These are phyloP conservation scores for Triplophysa yarkandensis DNA, from an alignment of 2,797 vertebrate species.

Conservation along the genomic window DNA sequence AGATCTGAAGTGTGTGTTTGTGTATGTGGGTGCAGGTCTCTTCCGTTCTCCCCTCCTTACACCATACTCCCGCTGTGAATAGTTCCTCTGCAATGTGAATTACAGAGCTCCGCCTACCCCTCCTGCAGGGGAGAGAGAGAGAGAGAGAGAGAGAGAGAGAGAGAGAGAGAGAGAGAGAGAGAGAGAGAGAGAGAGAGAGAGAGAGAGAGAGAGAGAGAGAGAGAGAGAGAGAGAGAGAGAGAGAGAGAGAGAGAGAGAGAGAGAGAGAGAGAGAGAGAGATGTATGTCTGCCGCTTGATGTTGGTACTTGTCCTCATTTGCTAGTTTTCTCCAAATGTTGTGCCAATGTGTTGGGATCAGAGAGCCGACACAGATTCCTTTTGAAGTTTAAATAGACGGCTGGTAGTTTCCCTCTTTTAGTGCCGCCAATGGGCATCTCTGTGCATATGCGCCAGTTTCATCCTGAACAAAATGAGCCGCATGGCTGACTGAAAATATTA, in stretches of 20 bases:
- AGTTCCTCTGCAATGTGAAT: conserved; percentile 41
- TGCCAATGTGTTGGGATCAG: conserved; percentile 51
- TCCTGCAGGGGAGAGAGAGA: conserved; percentile 42
- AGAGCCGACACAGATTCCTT: conserved; percentile 47
- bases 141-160: conserved; percentile 39
- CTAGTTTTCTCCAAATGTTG: conserved; percentile 56
- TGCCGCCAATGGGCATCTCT: conserved; percentile 28
- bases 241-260: conserved; percentile 42
- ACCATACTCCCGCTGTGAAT: conserved; percentile 31
- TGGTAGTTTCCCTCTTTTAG: conserved; percentile 52
- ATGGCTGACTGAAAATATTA: conserved; percentile 43
- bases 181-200: conserved; percentile 41
- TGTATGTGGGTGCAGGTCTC: conserved; percentile 46
- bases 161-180: conserved; percentile 19
- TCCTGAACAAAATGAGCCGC: conserved; percentile 34
- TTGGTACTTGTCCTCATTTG: conserved; percentile 52
- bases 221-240: conserved; percentile 12
- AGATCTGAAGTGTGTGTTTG: conserved; percentile 40
- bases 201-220: conserved; percentile 19
- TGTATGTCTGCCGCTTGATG: conserved; percentile 52
- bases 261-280: conserved; percentile 18
- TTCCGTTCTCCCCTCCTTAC: conserved; percentile 23
- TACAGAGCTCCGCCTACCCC: conserved; percentile 48
- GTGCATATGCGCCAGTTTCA: conserved; percentile 15
- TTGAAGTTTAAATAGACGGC: conserved; percentile 52